phyloP scores from a whole-genome alignment of 2,113 vertebrate species.

The Burhinus bistriatus region DNA sequence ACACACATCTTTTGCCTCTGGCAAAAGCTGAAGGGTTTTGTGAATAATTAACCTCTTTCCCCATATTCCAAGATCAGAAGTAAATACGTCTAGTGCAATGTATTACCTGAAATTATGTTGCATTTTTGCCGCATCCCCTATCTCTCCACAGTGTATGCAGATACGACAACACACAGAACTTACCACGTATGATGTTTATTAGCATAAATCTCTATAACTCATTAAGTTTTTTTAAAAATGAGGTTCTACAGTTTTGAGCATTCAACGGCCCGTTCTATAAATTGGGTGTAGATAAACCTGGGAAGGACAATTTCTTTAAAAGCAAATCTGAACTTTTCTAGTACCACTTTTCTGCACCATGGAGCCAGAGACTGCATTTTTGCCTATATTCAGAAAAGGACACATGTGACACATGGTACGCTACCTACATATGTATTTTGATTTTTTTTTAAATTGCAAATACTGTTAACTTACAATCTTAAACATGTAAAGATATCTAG shows the following conservation, averaged over 20 bases:
- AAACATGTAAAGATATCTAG: not conserved
- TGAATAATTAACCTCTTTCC: not conserved
- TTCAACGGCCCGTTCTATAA: not conserved
- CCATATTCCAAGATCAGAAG: not conserved
- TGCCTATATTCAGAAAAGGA: not conserved
- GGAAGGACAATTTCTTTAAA: not conserved
- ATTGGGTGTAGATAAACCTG: not conserved
- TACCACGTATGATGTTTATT: not conserved
- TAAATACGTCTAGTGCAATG: not conserved
- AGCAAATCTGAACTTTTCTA: not conserved
- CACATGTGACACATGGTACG: not conserved
- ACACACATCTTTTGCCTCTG: not conserved
- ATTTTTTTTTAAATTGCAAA: not conserved
- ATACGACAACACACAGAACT: not conserved
- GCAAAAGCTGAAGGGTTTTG: not conserved
- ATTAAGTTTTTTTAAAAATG: not conserved
- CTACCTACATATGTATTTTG: not conserved
- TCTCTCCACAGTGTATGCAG: not conserved
- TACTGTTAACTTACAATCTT: not conserved
- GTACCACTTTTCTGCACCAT: not conserved
- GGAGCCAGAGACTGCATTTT: not conserved
- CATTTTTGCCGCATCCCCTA: not conserved
- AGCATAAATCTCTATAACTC: not conserved
- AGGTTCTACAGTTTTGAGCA: not conserved
- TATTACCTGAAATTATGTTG: not conserved